These are phyloP conservation scores for Campoletis sonorensis DNA, from an alignment of 1,140 invertebrate species.

Conservation along the genomic window DNA sequence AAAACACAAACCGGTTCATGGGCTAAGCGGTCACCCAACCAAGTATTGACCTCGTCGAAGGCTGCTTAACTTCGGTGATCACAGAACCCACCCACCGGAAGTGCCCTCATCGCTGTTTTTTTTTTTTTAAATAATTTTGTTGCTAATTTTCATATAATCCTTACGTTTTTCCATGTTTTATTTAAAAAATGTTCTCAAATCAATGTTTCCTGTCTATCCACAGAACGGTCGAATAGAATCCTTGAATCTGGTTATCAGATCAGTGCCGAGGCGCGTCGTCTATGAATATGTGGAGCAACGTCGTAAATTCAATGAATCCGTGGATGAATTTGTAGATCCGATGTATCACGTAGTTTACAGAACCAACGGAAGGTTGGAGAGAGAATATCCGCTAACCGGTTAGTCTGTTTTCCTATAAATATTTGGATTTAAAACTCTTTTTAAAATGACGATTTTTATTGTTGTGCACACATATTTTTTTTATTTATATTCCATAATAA, in stretches of 20 bases:
- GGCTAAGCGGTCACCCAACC: too few species aligned
- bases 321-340: background rate
- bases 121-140: too few species aligned
- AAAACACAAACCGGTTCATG: too few species aligned
- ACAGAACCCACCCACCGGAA: too few species aligned
- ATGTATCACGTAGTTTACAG: slow-evolving; percentile 46
- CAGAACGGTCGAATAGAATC: slow-evolving; percentile 34
- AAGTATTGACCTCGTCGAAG: too few species aligned
- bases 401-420: background rate
- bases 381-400: background rate
- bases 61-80: too few species aligned
- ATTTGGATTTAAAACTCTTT: too few species aligned
- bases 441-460: background rate
- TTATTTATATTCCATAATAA: too few species aligned
- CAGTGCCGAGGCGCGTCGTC: slow-evolving; percentile 29
- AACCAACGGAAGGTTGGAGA: background rate
- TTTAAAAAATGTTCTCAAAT: background rate
- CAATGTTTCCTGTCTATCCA: background rate
- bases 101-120: too few species aligned
- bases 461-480: background rate
- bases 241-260: slow-evolving; percentile 25
- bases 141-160: too few species aligned
- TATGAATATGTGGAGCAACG: slow-evolving; percentile 17
- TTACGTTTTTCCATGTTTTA: too few species aligned
- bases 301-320: slow-evolving; percentile 17